These are phyloP conservation scores for Agonopterix arenella DNA, from an alignment of 2,888 invertebrate species.

Conservation along the genomic window DNA sequence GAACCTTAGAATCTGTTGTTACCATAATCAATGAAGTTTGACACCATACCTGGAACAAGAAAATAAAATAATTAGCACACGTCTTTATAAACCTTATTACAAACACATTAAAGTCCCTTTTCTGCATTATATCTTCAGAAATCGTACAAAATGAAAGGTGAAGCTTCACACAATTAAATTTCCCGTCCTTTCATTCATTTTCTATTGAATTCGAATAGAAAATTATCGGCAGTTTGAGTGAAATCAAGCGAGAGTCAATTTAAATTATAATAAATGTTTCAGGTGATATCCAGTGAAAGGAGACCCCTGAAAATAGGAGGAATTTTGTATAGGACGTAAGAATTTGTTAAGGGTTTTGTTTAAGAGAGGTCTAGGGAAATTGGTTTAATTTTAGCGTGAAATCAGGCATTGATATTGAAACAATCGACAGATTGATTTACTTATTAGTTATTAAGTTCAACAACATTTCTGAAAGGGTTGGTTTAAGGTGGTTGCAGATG, in stretches of 20 bases:
- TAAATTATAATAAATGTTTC: slow-evolving; percentile 55
- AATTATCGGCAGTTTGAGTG: slow-evolving; percentile 23
- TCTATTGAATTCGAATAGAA: slow-evolving; percentile 28
- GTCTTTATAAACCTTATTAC: too few relatives aligned
- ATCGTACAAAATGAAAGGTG: background rate
- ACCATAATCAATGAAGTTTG: background rate
- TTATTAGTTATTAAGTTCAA: too few relatives aligned
- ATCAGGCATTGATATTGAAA: too few relatives aligned
- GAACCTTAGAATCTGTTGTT: too few relatives aligned
- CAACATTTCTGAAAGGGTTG: too few relatives aligned
- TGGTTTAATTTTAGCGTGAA: too few relatives aligned
- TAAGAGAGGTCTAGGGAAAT: too few relatives aligned
- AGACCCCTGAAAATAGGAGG: too few relatives aligned
- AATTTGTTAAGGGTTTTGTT: too few relatives aligned
- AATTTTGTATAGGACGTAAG: too few relatives aligned
- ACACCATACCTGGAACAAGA: slow-evolving; percentile 14
- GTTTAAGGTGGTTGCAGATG: too few relatives aligned
- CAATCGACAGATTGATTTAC: too few relatives aligned
- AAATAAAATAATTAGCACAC: background rate
- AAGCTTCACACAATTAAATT: slow-evolving; percentile 47
- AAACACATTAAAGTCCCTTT: background rate
- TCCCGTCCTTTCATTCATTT: slow-evolving; percentile 39
- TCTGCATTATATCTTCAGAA: background rate
- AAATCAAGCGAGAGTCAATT: slow-evolving; percentile 43
- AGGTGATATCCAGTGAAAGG: slow-evolving; percentile 14